Evolutionary conservation across 2,797 vertebrate species (phyloP), one percentile per base, ranked within the genome.

Genomic region (Muraenolepis orangiensis): DNA sequence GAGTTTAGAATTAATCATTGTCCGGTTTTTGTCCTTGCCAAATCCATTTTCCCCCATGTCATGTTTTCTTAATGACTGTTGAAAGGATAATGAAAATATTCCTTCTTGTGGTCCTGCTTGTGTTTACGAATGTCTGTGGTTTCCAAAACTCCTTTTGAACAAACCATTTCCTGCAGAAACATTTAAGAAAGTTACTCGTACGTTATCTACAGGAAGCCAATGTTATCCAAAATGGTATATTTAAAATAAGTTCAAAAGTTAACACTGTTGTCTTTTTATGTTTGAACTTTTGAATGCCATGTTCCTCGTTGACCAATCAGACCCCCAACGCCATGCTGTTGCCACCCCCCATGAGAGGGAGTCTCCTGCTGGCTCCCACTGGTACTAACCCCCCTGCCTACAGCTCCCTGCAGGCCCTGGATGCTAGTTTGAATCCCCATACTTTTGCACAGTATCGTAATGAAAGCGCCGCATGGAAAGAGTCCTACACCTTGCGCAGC

Each of bases 261-360:
- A 7, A 2, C n/a, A n/a, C 7, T 57, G 3, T 57, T 38, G 36
- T 38, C 20, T 57, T 57, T 57, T 10, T 2, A 57, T n/a, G n/a
- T n/a, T n/a, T n/a, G n/a, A n/a, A n/a, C 20, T 57, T 57, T 57
- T 57, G 3, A 57, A 57, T 57, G n/a, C 6, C 51, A n/a, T 57
- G 51, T 57, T 93, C 87, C 86, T 92, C 78, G 91, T 88, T 88
- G 91, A 82, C 91, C 92, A 86, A 89, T 89, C 93, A 93, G 94
- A 92, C 91, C 79, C 82, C 93, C 70, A 91, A 84, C 89, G 93
- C 95, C 92, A 85, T 92, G 78, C 96, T 95, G 46, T 78, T 94
- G 76, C 94, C 94, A 42, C 95, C 96, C 75, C 93, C 91, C 81
- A 95, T 95, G 89, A 96, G 93, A 93, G 94, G 96, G 84, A 97